Evolutionary conservation across 1,140 invertebrate species (phyloP), one percentile per base, ranked within the genome.

Genomic region (Steinernema feltiae): DNA sequence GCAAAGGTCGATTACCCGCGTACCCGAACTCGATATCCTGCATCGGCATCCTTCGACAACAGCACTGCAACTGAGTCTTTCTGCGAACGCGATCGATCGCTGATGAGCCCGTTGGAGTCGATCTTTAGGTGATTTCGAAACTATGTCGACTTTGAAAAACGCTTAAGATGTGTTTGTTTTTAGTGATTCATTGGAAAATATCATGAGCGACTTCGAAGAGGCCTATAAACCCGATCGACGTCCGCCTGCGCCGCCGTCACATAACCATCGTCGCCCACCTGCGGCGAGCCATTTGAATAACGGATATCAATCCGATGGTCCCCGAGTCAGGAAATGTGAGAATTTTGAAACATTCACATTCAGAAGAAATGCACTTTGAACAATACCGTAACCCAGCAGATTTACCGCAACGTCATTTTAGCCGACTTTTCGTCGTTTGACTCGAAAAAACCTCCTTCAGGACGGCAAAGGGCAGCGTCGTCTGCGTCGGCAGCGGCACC

Each of bases 171-270:
- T 75, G 3, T 12, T 72, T 48, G 7, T 7, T 1, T 72, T 72
- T 17, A 80, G 78, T 70, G 79, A 80, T 63, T 80, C 79, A 0
- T 41, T 80, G 48, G 79, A 80, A 29, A 80, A 80, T 46, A 75
- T 80, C 32, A 80, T 80, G 75, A 74, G 71, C 31, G 79, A 80
- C 69, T 80, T 80, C 41, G 79, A 80, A 18, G 79, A 80, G 31
- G 53, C 69, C 18, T n/a, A 15, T 27, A 63, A 63, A 63, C 15
- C 53, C 53, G 53, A 63, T n/a, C 53, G 53, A 27, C 53, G 53
- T 15, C 3, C 24, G 53, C 53, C 53, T 12, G 15, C 53, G 24
- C 41, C 76, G 32, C 17, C 48, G 21, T 31, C 46, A 7, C n/a
- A 72, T 30, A 69, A 70, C 18, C 69, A 75, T 1, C 17, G 48